Evolutionary conservation across 2,113 vertebrate species (phyloP).

Genomic region (Columbina picui): DNA sequence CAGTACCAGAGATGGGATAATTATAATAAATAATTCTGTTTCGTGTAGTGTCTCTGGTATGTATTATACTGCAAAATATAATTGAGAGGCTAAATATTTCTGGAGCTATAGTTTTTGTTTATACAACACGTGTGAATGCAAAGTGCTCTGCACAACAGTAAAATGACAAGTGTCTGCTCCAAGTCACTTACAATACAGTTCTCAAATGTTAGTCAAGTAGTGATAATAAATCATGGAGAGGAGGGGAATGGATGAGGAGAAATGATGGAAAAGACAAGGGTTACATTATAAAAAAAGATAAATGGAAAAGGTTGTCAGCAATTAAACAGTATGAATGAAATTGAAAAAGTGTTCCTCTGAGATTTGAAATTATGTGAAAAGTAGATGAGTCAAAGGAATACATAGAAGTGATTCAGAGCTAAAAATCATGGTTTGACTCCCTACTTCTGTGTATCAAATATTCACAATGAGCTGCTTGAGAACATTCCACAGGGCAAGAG

Average conservation of each 20-base stretch:
- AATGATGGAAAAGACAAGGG: not conserved
- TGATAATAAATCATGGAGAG: not conserved
- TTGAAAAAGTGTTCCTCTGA: not conserved
- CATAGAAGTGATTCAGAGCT: not conserved
- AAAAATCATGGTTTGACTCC: not conserved
- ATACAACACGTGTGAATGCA: not conserved
- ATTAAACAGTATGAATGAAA: slow-evolving; percentile 21
- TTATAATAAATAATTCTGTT: slow-evolving; percentile 27
- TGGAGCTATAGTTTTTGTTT: slow-evolving; percentile 24
- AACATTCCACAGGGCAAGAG: not conserved
- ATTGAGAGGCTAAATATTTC: slow-evolving; percentile 10
- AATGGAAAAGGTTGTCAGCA: not conserved
- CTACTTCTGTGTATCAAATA: not conserved
- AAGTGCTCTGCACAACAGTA: not conserved
- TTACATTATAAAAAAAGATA: not conserved
- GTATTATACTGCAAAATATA: not conserved
- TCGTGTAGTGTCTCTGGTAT: not conserved
- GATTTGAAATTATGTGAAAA: not conserved
- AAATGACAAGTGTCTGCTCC: slow-evolving; percentile 23
- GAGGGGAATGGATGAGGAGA: not conserved
- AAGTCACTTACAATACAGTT: slow-evolving; percentile 6
- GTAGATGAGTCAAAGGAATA: slow-evolving; percentile 25
- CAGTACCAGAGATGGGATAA: not conserved
- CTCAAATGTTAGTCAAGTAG: not conserved
- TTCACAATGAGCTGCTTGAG: not conserved